Evolutionary conservation across 92 coral and sea anemone species (phyloP).

Genomic region (Hydrozoanthus gracilis): DNA sequence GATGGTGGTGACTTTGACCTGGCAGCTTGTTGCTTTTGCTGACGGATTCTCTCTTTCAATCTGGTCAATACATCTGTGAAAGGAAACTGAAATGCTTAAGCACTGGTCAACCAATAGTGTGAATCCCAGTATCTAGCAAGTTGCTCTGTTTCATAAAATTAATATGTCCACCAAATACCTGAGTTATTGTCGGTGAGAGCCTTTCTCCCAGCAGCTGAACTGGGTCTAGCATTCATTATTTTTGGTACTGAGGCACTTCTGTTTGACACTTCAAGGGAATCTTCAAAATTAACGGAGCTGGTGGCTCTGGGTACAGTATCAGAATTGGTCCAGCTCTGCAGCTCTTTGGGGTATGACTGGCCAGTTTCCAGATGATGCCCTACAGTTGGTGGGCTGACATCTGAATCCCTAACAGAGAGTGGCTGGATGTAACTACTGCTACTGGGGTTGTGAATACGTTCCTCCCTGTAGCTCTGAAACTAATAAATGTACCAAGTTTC

Average conservation of each 20-base stretch:
- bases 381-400: background rate
- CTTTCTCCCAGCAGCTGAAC: conserved; percentile 62
- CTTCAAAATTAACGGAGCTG: conserved; percentile 71
- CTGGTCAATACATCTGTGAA: conserved; percentile 75
- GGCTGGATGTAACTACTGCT: background rate
- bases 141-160: too few species aligned
- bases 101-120: too few species aligned
- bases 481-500: background rate
- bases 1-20: conserved; percentile 19
- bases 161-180: conserved; percentile 44
- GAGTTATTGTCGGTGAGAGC: conserved; percentile 68
- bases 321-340: background rate
- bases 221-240: conserved; percentile 53
- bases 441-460: background rate
- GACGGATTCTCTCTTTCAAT: conserved; percentile 79
- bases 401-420: background rate
- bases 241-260: conserved; percentile 16
- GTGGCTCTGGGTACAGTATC: conserved; percentile 36
- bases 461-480: background rate
- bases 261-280: conserved; percentile 71
- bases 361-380: background rate
- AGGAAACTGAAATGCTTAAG: background rate
- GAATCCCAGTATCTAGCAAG: too few species aligned
- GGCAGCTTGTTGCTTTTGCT: conserved; percentile 75
- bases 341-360: conserved; percentile 9